A percentile compares a stretch with the other conserved stretches of the same genome.
phyloP scores from a whole-genome alignment of 2,797 vertebrate species.

The Microtus californicus region DNA sequence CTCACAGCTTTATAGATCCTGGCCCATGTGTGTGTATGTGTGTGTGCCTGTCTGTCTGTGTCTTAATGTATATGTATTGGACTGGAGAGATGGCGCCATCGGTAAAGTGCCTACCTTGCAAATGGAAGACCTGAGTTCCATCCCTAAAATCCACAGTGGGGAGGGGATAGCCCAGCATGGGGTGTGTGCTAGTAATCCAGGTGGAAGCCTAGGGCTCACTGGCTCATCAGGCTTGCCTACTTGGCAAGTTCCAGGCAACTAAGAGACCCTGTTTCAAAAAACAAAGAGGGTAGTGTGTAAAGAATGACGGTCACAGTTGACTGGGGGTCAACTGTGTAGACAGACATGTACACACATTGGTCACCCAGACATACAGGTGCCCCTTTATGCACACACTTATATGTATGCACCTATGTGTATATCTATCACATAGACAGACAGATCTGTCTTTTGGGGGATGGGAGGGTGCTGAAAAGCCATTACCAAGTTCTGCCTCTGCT shows the following conservation, averaged over 20 bases:
- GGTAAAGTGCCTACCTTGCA: not conserved
- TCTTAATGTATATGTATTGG: not conserved
- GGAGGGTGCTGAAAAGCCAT: not conserved
- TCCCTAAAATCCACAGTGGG: not conserved
- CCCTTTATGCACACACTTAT: not conserved
- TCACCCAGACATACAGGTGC: not conserved
- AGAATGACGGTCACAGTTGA: not conserved
- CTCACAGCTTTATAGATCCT: not conserved
- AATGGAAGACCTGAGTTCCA: not conserved
- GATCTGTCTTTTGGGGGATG: not conserved
- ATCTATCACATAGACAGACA: not conserved
- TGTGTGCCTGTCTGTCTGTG: not conserved
- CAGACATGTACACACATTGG: not conserved
- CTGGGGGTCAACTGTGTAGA: not conserved
- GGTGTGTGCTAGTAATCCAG: not conserved
- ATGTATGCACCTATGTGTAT: not conserved
- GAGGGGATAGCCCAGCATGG: fast-evolving
- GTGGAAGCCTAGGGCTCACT: too few relatives aligned
- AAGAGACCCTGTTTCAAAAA: not conserved
- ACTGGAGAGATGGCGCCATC: not conserved
- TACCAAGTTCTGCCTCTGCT: constrained; percentile 45
- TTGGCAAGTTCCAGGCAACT: not conserved
- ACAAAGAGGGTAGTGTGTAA: not conserved
- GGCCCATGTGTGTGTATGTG: too few relatives aligned
- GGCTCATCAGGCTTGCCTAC: not conserved